Evolutionary conservation across 2,113 vertebrate genomes (phyloP), one percentile per base, ranked within the genome.

Genomic region (Ochotona curzoniae): DNA sequence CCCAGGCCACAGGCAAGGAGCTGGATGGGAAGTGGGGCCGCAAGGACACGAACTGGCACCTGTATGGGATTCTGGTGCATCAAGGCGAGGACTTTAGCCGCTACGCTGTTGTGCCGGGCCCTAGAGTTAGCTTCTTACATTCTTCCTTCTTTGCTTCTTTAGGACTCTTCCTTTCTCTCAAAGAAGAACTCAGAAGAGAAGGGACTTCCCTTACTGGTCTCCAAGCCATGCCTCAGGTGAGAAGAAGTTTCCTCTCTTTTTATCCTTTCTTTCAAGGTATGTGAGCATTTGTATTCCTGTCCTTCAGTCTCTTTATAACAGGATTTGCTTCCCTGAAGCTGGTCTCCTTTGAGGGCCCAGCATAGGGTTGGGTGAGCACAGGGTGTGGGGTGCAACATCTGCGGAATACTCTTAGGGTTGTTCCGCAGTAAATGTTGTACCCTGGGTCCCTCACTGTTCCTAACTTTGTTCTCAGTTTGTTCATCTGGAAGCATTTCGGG

Each of bases 211-310:
- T 82, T 80, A 38, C 30, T 83, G 69, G 92, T 75, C 51, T 93
- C 49, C 79, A 91, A 96, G 78, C 74, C 90, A 96, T 96, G 96
- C 47, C 87, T 87, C 94, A 95, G 96, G 96, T 97, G 87, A 96
- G 95, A 54, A 90, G 73, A 89, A 89, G 20, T 64, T 87, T 87
- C 38, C 30, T 94, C 47, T 85, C 73, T 87, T 92, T 92, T 49
- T 81, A 83, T 71, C 90, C 64, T 66, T 49, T 15, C 49, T 85
- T 93, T 76, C 60, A 71, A 35, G 35, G 57, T 82, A 87, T 66
- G 74, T 35, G 23, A 85, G 54, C 63, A 74, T 89, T 88, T 89
- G 28, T 49, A 95, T 61, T 49, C 9, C 38, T 79, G 2, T 35
- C 38, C 78, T 94, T 94, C 87, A 87, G 71, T 64, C 60, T 79